Conservation (phyloP, 2,797 vertebrate genomes). For the Phoebastria nigripes region DNA sequence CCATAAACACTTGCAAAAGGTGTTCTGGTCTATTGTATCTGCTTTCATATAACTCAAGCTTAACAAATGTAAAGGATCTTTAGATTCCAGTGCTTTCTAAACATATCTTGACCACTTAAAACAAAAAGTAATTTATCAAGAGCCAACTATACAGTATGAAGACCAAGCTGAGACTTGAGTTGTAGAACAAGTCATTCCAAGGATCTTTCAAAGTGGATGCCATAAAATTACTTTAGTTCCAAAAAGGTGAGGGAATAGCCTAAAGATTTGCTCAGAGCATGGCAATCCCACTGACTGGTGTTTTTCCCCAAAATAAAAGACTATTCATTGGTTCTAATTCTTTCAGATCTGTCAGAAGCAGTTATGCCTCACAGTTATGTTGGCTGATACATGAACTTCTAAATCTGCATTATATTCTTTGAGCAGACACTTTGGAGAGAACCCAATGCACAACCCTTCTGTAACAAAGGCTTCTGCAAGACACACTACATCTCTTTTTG, state of each 20-base stretch:
- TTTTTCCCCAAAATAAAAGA: not conserved
- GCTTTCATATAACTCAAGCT: not conserved
- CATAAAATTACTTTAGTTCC: not conserved
- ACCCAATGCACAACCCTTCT: not conserved
- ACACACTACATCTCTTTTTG: not conserved
- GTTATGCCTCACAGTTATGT: not conserved
- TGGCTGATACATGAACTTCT: not conserved
- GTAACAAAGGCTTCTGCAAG: not conserved
- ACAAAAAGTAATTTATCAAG: not conserved
- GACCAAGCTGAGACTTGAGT: not conserved
- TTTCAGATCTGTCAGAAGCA: not conserved
- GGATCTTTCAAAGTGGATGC: not conserved
- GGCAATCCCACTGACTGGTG: not conserved
- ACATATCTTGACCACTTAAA: not conserved
- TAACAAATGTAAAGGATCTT: not conserved
- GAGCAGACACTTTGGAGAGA: not conserved
- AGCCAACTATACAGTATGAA: not conserved
- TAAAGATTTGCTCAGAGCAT: not conserved
- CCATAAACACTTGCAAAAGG: not conserved
- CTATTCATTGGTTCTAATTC: not conserved
- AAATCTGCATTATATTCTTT: not conserved
- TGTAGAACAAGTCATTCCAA: not conserved
- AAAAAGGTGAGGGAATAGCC: not conserved
- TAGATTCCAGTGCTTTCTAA: not conserved
- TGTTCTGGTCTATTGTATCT: not conserved